Conservation (phyloP, 1,140 invertebrate species). For the Galleria mellonella region DNA sequence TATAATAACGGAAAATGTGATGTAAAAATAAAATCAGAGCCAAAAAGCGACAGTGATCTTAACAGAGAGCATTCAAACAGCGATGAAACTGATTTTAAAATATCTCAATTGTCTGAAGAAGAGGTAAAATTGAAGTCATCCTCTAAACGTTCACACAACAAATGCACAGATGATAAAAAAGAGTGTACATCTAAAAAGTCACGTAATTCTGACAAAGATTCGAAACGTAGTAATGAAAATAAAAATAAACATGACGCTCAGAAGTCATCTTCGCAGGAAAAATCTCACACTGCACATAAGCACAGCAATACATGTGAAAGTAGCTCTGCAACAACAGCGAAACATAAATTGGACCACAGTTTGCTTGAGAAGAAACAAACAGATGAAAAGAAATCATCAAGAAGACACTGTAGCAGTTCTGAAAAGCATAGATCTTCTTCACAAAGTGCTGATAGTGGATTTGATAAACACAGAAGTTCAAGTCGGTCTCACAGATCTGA, state of each 20-base stretch:
- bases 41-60: conserved; percentile 37
- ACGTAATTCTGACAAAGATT: conserved; percentile 28
- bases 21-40: conserved; percentile 33
- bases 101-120: conserved; percentile 42
- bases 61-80: conserved; percentile 39
- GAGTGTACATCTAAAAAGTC: conserved; percentile 33
- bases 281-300: conserved; percentile 29
- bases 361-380: conserved; percentile 24
- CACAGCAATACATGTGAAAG: conserved; percentile 30
- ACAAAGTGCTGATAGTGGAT: conserved; percentile 7
- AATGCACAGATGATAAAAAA: conserved; percentile 26
- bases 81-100: conserved; percentile 48
- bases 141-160: conserved; percentile 34
- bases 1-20: conserved; percentile 35
- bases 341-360: conserved; percentile 28
- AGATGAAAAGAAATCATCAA: conserved; percentile 22
- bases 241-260: conserved; percentile 27
- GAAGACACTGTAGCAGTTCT: conserved; percentile 20
- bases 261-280: conserved; percentile 34
- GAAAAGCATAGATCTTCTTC: conserved; percentile 21
- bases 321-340: conserved; percentile 27
- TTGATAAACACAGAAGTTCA: conserved; percentile 27
- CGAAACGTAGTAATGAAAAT: conserved; percentile 33
- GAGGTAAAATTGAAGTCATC: conserved; percentile 33
- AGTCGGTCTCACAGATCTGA: conserved; percentile 29